Evolutionary conservation across 2,888 invertebrate species (phyloP).

Genomic region (Caenorhabditis sp.): DNA sequence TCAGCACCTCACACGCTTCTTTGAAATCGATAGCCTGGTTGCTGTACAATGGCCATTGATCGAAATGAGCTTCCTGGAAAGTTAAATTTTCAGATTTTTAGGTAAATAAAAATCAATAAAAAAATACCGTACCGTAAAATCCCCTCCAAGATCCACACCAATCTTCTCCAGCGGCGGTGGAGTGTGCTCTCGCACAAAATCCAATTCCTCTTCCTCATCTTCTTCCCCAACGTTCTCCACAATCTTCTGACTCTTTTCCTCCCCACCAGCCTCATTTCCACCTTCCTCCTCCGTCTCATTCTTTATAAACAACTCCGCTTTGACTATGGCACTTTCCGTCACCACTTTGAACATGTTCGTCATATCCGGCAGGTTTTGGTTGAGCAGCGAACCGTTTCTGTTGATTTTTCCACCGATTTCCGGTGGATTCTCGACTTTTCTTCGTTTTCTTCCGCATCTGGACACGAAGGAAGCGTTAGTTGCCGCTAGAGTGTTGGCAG

Average conservation of each 20-base stretch:
- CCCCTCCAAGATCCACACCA: neutral
- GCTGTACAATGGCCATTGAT: constrained; percentile 67
- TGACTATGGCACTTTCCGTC: constrained; percentile 28
- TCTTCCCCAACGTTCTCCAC: constrained; percentile 8
- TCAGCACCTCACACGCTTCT: constrained; percentile 70
- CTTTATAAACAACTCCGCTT: constrained; percentile 28
- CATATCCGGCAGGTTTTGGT: constrained; percentile 60
- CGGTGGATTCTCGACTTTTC: neutral
- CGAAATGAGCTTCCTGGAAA: neutral
- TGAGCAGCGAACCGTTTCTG: constrained; percentile 35
- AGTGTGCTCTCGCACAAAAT: neutral
- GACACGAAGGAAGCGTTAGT: constrained; percentile 36
- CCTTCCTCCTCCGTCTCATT: neutral
- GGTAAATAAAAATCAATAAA: neutral
- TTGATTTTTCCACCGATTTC: too few relatives aligned
- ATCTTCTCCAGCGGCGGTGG: constrained; percentile 30
- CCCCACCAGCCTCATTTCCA: constrained; percentile 1
- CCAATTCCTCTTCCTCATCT: constrained; percentile 12
- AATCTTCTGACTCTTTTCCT: neutral
- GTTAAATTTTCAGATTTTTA: neutral
- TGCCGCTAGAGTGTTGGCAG: constrained; percentile 23
- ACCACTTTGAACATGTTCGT: constrained; percentile 56
- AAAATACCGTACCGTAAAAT: neutral
- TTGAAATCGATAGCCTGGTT: constrained; percentile 66
- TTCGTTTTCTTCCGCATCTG: constrained; percentile 22